phyloP scores from a whole-genome alignment of 2,888 invertebrate species.

The Leptopilina myrica region DNA sequence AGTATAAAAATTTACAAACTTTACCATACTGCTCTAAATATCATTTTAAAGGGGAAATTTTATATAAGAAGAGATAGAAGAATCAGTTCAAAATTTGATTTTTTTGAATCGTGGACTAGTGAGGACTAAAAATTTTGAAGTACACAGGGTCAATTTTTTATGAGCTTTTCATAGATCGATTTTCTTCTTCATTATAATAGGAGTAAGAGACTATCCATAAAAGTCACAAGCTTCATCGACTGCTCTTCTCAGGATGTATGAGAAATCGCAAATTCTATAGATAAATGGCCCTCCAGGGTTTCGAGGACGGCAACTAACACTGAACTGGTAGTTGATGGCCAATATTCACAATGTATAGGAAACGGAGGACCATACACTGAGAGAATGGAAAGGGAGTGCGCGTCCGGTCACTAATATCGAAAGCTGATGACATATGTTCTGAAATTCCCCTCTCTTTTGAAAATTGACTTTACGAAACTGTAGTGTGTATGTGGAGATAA shows the following conservation, averaged over 20 bases:
- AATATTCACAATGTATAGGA: slow-evolving; percentile 65
- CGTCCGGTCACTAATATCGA: slow-evolving; percentile 69
- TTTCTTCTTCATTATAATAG: slow-evolving; percentile 11
- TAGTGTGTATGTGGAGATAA: too few species aligned
- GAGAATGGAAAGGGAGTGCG: slow-evolving; percentile 46
- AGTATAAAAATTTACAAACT: slow-evolving; percentile 15
- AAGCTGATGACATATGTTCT: slow-evolving; percentile 69
- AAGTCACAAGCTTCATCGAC: slow-evolving; percentile 60
- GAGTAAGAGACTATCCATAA: slow-evolving; percentile 62
- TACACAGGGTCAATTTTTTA: background rate
- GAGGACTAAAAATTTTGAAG: too few species aligned
- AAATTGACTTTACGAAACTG: slow-evolving; percentile 28
- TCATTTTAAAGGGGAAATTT: too few species aligned
- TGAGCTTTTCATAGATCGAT: background rate
- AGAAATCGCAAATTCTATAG: slow-evolving; percentile 62
- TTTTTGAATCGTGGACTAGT: too few species aligned
- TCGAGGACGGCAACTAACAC: slow-evolving; percentile 68
- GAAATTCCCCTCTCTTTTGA: slow-evolving; percentile 39
- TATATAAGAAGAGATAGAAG: too few species aligned
- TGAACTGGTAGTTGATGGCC: slow-evolving; percentile 45
- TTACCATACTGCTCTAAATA: too few species aligned
- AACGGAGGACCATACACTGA: slow-evolving; percentile 60
- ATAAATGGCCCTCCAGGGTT: slow-evolving; percentile 68
- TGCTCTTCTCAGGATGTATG: slow-evolving; percentile 57
- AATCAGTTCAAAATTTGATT: too few species aligned